Evolutionary conservation across 2,113 vertebrate species (phyloP), one percentile per base, ranked within the genome.

Genomic region (Dendropsophus ebraccatus): DNA sequence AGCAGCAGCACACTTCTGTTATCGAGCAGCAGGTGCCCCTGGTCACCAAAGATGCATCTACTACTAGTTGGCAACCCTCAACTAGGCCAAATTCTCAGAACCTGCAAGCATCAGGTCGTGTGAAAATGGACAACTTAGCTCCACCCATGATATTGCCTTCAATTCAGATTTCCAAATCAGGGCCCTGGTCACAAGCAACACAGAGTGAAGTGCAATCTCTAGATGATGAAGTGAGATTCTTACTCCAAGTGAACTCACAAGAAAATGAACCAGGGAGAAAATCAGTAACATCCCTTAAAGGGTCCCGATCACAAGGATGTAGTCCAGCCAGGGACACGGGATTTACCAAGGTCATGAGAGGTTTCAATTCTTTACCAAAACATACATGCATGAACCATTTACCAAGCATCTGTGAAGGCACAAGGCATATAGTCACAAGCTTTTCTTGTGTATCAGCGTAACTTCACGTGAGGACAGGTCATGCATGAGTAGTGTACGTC

Each of bases 1-100:
- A 96, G 92, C 92, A 92, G 85, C 88, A 94, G 87, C 88, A 91
- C 85, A 89, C 77, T 88, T 93, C 91, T 90, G 90, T 82, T 90
- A 90, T 87, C 86, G 89, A 37, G 90, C 90, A n/a, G 65, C 88
- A 87, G 78, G 72, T 30, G 23, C 58, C 76, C 81, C 73, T 88
- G 74, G 75, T 85, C 88, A 62, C 85, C 89, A 91, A 87, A 90
- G 41, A 75, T 21, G 21, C 5, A 13, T 52, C 67, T n/a, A n/a
- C 67, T n/a, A n/a, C 88, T 92, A 87, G 89, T 92, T 88, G 92
- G 93, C 37, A 80, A 91, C 88, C 13, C 92, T 70, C 91, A 89
- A 89, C 89, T 91, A 87, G 81, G 54, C 87, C 88, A 87, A 81
- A 87, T 32, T 49, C 86, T 47, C 80, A 89, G 28, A 52, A 89